Base-by-base conservation (phyloP, 2,888 invertebrate species). In the Polyploca ridens region DNA sequence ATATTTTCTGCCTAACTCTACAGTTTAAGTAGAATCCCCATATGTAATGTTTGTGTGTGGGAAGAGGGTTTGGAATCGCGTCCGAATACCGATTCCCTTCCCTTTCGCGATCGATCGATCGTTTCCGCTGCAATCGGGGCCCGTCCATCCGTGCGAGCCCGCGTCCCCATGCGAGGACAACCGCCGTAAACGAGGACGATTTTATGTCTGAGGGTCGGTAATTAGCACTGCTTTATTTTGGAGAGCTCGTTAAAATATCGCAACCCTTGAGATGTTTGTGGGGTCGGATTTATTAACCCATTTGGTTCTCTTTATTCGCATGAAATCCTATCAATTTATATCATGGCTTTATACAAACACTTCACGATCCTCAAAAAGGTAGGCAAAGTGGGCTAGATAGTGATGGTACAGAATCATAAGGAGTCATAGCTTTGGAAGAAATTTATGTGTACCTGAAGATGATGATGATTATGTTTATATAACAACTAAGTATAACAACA, bases 141-240 rank as follows among this genome's bases (percentile, higher is more conserved):
- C 63, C 65, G 59, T 67, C 54, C 54, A 54, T 54, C 54, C 54
- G 54, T 19, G 3, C 16, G 16, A 49, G 49, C 16, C 49, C 7
- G 4, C 54, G 54, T 19, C 19, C 54, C 54, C 54, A 19, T 54
- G 54, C 54, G 54, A 54, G 54, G 54, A 54, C 54, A 10, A 19
- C 54, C 54, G 10, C n/a, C 54, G 19, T 54, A 54, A 54, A 54
- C 54, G 62, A 61, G 63, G 67, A 67, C 66, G 71, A 62, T 62
- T 73, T 74, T 68, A 69, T 66, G 67, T 68, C 63, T 62, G 66
- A 72, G 73, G 77, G 75, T 75, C 73, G 70, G 66, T 82, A 81
- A 84, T 84, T 84, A 84, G 80, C 81, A 75, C 79, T 72, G 82
- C 79, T 82, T 84, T 78, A 77, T 74, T 74, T 75, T 74, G 69